These are phyloP conservation scores for Thera britannica DNA, from an alignment of 2,888 invertebrate genomes.

Conservation along the genomic window DNA sequence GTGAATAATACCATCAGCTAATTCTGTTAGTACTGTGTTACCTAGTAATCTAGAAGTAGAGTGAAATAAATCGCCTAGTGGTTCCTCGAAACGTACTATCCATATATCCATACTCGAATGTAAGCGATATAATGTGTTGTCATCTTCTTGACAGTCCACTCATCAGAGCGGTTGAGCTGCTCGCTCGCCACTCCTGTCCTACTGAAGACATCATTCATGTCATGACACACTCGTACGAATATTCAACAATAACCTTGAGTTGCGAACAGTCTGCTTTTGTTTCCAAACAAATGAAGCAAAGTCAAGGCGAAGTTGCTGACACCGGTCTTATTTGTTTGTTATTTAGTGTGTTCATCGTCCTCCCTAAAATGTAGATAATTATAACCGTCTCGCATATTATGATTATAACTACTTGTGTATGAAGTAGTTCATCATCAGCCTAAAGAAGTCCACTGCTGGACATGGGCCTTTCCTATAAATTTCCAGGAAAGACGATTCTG, in stretches of 20 bases:
- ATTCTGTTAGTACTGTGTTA: neutral
- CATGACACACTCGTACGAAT: neutral
- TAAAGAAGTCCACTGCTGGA: too few species aligned
- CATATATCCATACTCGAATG: too few species aligned
- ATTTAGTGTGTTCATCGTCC: neutral
- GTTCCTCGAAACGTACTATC: neutral
- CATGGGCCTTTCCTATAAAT: too few species aligned
- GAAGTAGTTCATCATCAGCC: too few species aligned
- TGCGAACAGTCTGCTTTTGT: constrained; percentile 1
- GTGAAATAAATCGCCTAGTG: neutral
- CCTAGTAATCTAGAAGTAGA: neutral
- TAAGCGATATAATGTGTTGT: too few species aligned
- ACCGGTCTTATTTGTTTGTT: neutral
- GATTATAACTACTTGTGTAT: too few species aligned
- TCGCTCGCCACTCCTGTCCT: neutral
- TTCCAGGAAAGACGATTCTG: too few species aligned
- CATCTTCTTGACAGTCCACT: too few species aligned
- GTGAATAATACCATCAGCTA: neutral
- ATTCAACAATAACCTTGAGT: neutral
- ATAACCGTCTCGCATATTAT: neutral
- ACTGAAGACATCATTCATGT: neutral
- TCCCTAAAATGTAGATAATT: neutral
- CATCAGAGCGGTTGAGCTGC: too few species aligned
- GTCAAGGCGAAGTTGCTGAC: constrained; percentile 13
- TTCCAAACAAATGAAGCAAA: neutral